Evolutionary conservation across 2,888 invertebrate species (phyloP).

Genomic region (Osmoderma eremita): DNA sequence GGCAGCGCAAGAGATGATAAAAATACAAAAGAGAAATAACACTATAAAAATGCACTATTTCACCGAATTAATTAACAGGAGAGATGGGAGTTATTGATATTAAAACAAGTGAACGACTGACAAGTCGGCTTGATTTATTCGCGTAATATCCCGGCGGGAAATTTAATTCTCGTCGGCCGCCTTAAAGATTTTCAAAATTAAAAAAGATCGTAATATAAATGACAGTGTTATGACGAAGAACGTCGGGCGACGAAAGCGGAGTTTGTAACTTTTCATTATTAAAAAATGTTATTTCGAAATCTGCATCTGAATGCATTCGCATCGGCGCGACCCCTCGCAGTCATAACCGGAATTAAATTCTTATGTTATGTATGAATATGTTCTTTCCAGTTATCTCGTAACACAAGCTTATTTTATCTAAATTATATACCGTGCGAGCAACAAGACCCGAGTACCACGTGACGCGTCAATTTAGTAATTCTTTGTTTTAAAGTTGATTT

Average conservation of each 20-base stretch:
- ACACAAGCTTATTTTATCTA: too few relatives aligned
- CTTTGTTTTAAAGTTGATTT: too few relatives aligned
- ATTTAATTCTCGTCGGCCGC: slow-evolving; percentile 55
- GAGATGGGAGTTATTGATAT: slow-evolving; percentile 55
- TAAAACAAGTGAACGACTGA: slow-evolving; percentile 59
- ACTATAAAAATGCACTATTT: slow-evolving; percentile 38
- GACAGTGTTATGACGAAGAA: slow-evolving; percentile 60
- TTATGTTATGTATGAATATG: too few relatives aligned
- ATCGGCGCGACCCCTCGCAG: too few relatives aligned
- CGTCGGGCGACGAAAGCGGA: slow-evolving; percentile 31
- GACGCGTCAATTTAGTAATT: too few relatives aligned
- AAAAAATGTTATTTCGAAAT: slow-evolving; percentile 59
- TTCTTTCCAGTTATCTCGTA: too few relatives aligned
- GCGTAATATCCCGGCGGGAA: slow-evolving; percentile 60
- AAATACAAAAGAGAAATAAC: not conserved
- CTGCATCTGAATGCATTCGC: slow-evolving; percentile 57
- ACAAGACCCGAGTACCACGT: too few relatives aligned
- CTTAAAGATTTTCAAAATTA: slow-evolving; percentile 61
- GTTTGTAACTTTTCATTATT: slow-evolving; percentile 59
- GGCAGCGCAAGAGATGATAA: too few relatives aligned
- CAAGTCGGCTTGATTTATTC: slow-evolving; percentile 59
- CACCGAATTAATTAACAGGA: slow-evolving; percentile 37
- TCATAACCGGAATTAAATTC: too few relatives aligned
- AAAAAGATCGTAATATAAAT: slow-evolving; percentile 61
- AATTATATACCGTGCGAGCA: too few relatives aligned